phyloP scores from a whole-genome alignment of 2,113 vertebrate genomes.

The Raja brachyura region DNA sequence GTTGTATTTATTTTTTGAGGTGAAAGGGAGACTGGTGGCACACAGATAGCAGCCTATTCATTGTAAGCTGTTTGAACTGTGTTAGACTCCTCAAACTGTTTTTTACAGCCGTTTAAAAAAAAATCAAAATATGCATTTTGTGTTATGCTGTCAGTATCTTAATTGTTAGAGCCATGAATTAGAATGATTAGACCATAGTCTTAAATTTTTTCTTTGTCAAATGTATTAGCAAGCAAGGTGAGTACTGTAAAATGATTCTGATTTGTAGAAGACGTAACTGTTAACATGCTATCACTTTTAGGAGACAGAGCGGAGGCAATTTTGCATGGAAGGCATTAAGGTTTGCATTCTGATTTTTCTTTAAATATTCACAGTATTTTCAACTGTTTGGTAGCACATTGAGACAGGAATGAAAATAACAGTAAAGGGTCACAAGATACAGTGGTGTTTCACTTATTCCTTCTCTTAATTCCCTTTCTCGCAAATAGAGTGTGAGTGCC shows the following conservation, averaged over 20 bases:
- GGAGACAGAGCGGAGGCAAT: slow-evolving; percentile 50
- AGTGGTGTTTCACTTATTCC: slow-evolving; percentile 25
- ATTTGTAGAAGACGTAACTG: background rate
- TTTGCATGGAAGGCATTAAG: slow-evolving; percentile 44
- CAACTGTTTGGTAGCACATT: background rate
- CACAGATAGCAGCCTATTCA: background rate
- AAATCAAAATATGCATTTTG: background rate
- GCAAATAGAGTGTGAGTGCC: slow-evolving; percentile 40
- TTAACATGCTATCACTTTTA: slow-evolving; percentile 41
- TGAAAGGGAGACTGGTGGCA: background rate
- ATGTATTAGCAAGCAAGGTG: background rate
- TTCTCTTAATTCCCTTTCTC: slow-evolving; percentile 45
- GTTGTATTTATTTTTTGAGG: background rate
- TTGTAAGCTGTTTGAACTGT: background rate
- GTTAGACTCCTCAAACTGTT: background rate
- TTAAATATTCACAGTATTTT: slow-evolving; percentile 2
- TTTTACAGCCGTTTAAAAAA: background rate
- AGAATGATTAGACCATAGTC: background rate
- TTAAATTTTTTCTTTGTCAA: background rate
- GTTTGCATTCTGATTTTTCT: slow-evolving; percentile 41
- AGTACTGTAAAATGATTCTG: background rate
- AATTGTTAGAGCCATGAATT: background rate
- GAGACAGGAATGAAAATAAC: background rate
- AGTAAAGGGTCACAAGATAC: background rate
- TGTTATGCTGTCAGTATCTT: background rate